Conservation (phyloP, 1,140 invertebrate genomes). For the Leguminivora glycinivorella region DNA sequence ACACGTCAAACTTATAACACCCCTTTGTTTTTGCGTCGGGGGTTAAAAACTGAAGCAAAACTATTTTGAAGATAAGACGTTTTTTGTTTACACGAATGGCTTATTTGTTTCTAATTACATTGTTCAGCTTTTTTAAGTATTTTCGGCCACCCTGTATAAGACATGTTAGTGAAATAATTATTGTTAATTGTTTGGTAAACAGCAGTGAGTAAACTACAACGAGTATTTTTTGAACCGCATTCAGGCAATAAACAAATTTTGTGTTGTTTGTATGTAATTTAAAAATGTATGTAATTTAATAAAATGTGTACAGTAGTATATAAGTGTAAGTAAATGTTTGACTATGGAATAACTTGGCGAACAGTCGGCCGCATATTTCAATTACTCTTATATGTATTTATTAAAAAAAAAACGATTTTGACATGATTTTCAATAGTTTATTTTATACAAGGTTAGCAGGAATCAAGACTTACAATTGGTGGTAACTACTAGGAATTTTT, state of each 20-base stretch:
- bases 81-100: no score
- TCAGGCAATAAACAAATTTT: constrained; percentile 78
- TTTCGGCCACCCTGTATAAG: no score
- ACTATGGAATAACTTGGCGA: background rate
- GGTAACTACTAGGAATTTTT: no score
- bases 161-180: background rate
- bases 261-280: background rate
- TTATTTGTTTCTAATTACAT: no score
- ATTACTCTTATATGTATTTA: background rate
- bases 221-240: constrained; percentile 78
- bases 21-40: no score
- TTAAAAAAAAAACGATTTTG: background rate
- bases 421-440: background rate
- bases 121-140: no score
- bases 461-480: no score
- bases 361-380: background rate
- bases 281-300: constrained; percentile 1
- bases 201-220: background rate
- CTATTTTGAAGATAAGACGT: no score
- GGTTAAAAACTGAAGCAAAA: no score
- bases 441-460: no score
- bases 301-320: background rate
- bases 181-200: background rate
- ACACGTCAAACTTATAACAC: no score
- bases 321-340: background rate